Conservation (phyloP, 2,113 vertebrate species). For the Laticauda laticaudata region DNA sequence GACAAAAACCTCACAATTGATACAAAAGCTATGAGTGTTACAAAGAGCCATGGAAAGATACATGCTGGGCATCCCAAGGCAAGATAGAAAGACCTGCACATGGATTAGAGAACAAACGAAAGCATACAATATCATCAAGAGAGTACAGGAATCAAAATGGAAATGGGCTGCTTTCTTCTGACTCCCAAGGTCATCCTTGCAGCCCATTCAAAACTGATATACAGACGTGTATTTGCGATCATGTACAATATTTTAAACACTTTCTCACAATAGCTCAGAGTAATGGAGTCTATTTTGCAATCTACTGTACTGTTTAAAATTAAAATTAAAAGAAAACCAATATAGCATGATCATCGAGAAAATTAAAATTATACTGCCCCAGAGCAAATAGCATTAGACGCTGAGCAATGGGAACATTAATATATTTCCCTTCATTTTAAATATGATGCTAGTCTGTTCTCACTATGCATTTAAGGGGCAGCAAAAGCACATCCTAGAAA, state of each 20-base stretch:
- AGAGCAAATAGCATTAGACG: not conserved
- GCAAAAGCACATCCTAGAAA: not conserved
- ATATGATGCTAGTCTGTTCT: not conserved
- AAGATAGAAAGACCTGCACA: too few species aligned
- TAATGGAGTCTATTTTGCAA: constrained; percentile 1
- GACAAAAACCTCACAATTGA: too few species aligned
- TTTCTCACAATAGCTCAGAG: constrained; percentile 1
- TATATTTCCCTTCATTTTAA: not conserved
- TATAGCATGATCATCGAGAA: not conserved
- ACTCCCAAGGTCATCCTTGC: not conserved
- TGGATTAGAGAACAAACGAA: too few species aligned
- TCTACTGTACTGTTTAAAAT: not conserved
- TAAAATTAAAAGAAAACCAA: not conserved
- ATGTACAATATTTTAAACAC: not conserved
- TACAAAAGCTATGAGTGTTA: too few species aligned
- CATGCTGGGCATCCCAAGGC: too few species aligned
- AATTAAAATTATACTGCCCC: not conserved
- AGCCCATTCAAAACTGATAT: not conserved
- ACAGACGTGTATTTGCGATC: not conserved
- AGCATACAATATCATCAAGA: too few species aligned
- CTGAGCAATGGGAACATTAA: not conserved
- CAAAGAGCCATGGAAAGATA: too few species aligned
- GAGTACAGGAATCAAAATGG: too few species aligned
- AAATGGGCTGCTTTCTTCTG: not conserved
- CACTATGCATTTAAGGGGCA: not conserved